Percentiles rank a stretch among this genome's conserved stretches.
phyloP scores from a whole-genome alignment of 1,140 invertebrate species.

The Hylaeus volcanicus region DNA sequence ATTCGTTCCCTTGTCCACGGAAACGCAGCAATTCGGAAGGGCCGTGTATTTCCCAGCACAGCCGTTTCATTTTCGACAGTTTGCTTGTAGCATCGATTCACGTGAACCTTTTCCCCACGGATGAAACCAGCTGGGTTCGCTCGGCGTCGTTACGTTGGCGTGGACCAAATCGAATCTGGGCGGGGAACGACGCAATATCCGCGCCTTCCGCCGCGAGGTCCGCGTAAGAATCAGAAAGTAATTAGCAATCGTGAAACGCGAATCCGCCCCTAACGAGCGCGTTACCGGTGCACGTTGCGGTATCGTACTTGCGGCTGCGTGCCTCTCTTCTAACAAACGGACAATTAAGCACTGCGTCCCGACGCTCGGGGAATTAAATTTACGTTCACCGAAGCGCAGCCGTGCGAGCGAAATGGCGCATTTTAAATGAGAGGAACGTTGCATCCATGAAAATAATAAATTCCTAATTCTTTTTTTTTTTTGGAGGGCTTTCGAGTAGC shows the following conservation, averaged over 20 bases:
- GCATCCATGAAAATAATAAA: too few species aligned
- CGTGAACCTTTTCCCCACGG: background rate
- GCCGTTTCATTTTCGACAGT: background rate
- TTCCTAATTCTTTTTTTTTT: too few species aligned
- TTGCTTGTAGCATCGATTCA: background rate
- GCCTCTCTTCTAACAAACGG: constrained; percentile 40
- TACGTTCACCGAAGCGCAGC: constrained; percentile 17
- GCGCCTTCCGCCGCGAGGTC: background rate
- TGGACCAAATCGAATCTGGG: background rate
- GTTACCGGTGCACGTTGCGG: constrained; percentile 18
- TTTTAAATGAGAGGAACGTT: too few species aligned
- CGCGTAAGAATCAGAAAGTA: constrained; percentile 61
- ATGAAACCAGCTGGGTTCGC: background rate
- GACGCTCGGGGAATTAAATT: constrained; percentile 41
- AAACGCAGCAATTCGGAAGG: too few species aligned
- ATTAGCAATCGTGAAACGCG: constrained; percentile 54
- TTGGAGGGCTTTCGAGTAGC: too few species aligned
- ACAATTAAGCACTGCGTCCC: constrained; percentile 33
- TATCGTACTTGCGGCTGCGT: background rate
- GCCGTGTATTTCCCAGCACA: too few species aligned
- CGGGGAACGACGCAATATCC: background rate
- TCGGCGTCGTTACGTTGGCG: background rate
- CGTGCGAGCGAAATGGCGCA: too few species aligned
- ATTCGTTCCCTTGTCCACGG: too few species aligned
- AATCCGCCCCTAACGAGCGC: constrained; percentile 55